A percentile compares a stretch with the other conserved stretches of the same genome.
phyloP scores from a whole-genome alignment of 1,140 invertebrate genomes.

The Dufourea novaeangliae region DNA sequence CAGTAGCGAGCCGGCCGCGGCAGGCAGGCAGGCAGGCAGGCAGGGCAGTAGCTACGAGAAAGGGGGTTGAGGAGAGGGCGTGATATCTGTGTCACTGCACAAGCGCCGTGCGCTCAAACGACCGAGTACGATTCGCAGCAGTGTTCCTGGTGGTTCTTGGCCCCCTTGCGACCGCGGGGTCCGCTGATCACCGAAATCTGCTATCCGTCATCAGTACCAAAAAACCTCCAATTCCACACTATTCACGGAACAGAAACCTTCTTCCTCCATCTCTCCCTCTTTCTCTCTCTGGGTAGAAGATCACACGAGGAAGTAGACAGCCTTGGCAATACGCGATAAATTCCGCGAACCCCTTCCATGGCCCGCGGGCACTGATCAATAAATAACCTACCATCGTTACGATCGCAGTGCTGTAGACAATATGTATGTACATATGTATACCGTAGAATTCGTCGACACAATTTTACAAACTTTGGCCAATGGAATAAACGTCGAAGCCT shows the following conservation, averaged over 20 bases:
- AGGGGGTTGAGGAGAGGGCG: constrained; percentile 20
- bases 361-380: not conserved
- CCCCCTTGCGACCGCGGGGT: not conserved
- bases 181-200: not conserved
- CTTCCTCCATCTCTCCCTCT: not conserved
- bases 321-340: constrained; percentile 19
- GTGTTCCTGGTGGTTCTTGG: constrained; percentile 36
- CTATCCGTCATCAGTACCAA: not conserved
- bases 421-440: no score
- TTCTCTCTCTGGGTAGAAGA: not conserved
- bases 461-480: no score
- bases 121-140: not conserved
- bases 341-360: not conserved
- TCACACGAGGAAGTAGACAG: not conserved
- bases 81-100: constrained; percentile 48
- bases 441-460: no score
- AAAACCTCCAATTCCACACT: not conserved
- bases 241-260: not conserved
- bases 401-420: no score
- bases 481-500: no score
- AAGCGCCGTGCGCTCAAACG: constrained; percentile 13
- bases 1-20: no score
- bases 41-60: constrained; percentile 9
- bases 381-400: not conserved
- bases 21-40: not conserved